Conservation (phyloP, 2,888 invertebrate species). For the Drosophila melanosoma region DNA sequence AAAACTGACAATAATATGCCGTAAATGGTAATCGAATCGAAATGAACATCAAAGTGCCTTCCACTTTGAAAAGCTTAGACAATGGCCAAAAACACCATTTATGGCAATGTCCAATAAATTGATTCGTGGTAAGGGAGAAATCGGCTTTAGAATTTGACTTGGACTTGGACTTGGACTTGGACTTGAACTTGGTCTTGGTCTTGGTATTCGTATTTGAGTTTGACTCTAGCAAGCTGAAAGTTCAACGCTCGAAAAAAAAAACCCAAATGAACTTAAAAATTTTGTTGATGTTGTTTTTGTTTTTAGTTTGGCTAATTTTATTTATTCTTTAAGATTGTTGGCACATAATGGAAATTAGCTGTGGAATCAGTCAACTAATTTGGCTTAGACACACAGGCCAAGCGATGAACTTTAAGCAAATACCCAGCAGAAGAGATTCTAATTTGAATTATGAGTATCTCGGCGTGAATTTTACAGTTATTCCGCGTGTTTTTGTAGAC, state of each 20-base stretch:
- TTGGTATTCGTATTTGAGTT: slow-evolving; percentile 21
- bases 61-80: slow-evolving; percentile 17
- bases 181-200: slow-evolving; percentile 1
- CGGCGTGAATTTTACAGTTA: slow-evolving; percentile 51
- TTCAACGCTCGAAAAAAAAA: slow-evolving; percentile 61
- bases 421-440: slow-evolving; percentile 46
- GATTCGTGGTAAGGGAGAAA: slow-evolving; percentile 49
- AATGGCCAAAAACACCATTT: slow-evolving; percentile 19
- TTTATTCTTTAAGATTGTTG: slow-evolving; percentile 16
- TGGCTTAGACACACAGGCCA: slow-evolving; percentile 40
- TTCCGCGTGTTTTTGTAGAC: not conserved
- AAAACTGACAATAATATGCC: slow-evolving; percentile 49
- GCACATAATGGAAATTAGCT: slow-evolving; percentile 60
- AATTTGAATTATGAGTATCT: slow-evolving; percentile 51
- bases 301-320: not conserved
- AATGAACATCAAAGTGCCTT: slow-evolving; percentile 22
- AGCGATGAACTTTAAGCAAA: slow-evolving; percentile 51
- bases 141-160: slow-evolving; percentile 30
- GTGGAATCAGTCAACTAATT: slow-evolving; percentile 53
- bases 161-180: slow-evolving; percentile 9
- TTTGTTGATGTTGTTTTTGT: slow-evolving; percentile 8
- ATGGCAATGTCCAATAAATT: slow-evolving; percentile 60
- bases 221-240: slow-evolving; percentile 65
- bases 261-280: slow-evolving; percentile 30
- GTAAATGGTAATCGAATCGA: slow-evolving; percentile 41